phyloP scores from a whole-genome alignment of 2,113 vertebrate species.

The Colius striatus region DNA sequence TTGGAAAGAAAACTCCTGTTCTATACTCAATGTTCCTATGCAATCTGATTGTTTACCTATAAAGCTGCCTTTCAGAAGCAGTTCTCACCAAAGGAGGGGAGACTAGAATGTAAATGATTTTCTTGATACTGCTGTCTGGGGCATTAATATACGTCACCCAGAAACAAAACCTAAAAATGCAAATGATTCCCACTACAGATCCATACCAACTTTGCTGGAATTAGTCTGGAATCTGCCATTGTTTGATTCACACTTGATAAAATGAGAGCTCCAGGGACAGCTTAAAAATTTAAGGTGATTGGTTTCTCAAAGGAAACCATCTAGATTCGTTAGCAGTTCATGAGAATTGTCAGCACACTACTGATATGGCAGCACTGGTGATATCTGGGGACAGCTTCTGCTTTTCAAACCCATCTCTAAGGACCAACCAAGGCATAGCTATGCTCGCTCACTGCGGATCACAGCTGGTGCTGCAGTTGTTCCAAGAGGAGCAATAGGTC shows the following conservation, averaged over 20 bases:
- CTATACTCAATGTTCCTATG: conserved; percentile 19
- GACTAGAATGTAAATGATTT: conserved; percentile 32
- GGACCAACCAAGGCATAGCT: background rate
- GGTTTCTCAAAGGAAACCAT: background rate
- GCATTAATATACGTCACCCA: background rate
- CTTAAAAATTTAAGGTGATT: background rate
- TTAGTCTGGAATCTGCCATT: background rate
- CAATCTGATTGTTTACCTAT: background rate
- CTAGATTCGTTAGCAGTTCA: background rate
- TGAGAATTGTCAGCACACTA: background rate
- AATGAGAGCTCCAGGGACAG: background rate
- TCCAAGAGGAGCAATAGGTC: background rate
- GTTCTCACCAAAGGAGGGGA: background rate
- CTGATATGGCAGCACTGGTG: background rate
- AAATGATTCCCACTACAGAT: background rate
- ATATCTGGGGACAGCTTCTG: background rate
- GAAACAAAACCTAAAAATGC: background rate
- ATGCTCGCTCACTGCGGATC: background rate
- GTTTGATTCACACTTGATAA: background rate
- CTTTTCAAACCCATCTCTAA: background rate
- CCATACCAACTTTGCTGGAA: background rate
- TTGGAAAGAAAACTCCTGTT: conserved; percentile 49
- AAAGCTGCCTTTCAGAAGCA: conserved; percentile 11
- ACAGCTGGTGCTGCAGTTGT: background rate
- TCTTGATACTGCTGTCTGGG: background rate